Percentiles rank a stretch among this genome's conserved stretches.
Evolutionary conservation across 2,797 vertebrate species (phyloP).

Genomic region (Pangasius mekongensis): DNA sequence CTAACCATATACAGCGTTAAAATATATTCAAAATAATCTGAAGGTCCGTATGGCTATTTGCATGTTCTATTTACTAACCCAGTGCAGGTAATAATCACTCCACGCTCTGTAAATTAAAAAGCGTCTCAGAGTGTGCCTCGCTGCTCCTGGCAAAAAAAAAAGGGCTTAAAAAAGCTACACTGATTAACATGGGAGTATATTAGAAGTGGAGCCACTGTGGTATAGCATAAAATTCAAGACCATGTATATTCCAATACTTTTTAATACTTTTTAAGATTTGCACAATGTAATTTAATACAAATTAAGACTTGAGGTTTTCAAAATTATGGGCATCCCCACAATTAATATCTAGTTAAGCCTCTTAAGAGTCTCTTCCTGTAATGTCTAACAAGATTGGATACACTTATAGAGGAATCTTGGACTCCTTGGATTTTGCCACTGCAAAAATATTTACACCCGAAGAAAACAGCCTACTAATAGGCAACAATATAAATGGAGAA

Average conservation of each 20-base stretch:
- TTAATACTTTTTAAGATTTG: not conserved
- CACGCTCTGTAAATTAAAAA: slow-evolving; percentile 7
- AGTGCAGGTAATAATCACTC: not conserved
- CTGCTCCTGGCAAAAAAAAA: not conserved
- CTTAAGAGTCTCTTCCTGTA: not conserved
- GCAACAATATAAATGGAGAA: not conserved
- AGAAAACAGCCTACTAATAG: not conserved
- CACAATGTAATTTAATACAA: slow-evolving; percentile 10
- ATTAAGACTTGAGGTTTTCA: not conserved
- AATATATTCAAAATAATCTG: not conserved
- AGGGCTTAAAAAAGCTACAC: not conserved
- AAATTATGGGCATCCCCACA: not conserved
- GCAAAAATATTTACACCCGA: not conserved
- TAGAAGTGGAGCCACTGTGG: not conserved
- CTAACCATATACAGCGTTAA: not conserved
- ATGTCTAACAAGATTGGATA: not conserved
- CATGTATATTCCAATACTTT: not conserved
- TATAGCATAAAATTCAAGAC: not conserved
- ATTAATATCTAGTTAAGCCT: slow-evolving; percentile 1
- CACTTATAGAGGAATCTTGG: not conserved
- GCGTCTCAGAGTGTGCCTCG: not conserved
- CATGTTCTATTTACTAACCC: not conserved
- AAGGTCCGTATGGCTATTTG: not conserved
- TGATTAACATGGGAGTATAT: not conserved
- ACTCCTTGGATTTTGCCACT: not conserved